These are phyloP conservation scores for Watsonalla binaria DNA, from an alignment of 2,888 invertebrate species.

Conservation along the genomic window DNA sequence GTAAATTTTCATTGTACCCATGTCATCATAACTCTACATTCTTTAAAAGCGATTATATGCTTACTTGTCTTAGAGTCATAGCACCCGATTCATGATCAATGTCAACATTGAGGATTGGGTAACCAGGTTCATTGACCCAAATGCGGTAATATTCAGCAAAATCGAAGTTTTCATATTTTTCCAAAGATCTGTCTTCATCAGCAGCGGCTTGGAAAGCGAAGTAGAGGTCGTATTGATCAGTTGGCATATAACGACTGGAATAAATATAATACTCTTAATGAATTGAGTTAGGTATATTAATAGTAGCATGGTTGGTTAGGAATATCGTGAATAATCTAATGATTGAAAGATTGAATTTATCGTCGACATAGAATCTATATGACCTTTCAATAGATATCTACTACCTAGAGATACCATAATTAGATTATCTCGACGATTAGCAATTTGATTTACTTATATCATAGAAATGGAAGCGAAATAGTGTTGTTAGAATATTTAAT, in stretches of 20 bases:
- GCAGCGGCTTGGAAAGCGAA: slow-evolving; percentile 60
- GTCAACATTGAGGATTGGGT: slow-evolving; percentile 76
- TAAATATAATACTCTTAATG: background rate
- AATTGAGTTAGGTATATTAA: background rate
- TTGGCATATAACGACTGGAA: slow-evolving; percentile 56
- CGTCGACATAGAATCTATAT: too few species aligned
- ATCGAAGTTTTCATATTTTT: slow-evolving; percentile 46
- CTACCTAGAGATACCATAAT: too few species aligned
- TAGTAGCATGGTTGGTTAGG: too few species aligned
- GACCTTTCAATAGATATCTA: too few species aligned
- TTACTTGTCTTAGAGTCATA: slow-evolving; percentile 60
- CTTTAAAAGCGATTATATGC: slow-evolving; percentile 3
- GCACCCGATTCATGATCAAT: slow-evolving; percentile 53
- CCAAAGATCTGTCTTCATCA: slow-evolving; percentile 42
- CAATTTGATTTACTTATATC: too few species aligned
- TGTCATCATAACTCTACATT: background rate
- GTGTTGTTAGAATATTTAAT: too few species aligned
- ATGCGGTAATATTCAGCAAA: slow-evolving; percentile 72
- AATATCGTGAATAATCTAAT: too few species aligned
- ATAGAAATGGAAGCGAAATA: too few species aligned
- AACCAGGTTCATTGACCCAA: slow-evolving; percentile 82
- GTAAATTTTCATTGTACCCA: too few species aligned
- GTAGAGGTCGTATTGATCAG: slow-evolving; percentile 71
- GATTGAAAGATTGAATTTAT: too few species aligned
- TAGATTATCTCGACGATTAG: too few species aligned